Evolutionary conservation across 2,113 vertebrate genomes (phyloP), one percentile per base, ranked within the genome.

Genomic region (Misgurnus mizolepis): DNA sequence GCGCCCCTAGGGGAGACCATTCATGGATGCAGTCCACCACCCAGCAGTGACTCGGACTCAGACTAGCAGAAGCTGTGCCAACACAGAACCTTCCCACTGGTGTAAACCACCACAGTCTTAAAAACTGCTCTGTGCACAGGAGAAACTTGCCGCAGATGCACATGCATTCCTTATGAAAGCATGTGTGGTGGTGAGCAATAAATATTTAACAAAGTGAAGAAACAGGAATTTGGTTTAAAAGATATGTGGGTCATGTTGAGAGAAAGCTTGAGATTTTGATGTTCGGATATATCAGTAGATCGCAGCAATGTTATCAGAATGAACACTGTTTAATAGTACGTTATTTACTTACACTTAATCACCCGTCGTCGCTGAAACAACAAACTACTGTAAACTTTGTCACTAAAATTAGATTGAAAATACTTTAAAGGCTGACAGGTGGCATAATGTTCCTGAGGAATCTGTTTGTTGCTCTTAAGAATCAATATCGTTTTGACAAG

Each of bases 1-100:
- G 95, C 95, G 10, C 96, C 97, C 84, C 93, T 98, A 85, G 96
- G 95, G 87, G 95, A 98, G 86, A 92, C 95, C 1, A 89, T 96
- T 71, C 90, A 77, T 71, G 91, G 93, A 69, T 94, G 94, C 87
- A 69, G 56, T 6, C 49, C 85, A 53, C 91, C 89, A 66, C 93
- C 95, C 34, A 92, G 92, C 88, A 93, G 93, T n/a, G 94, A 90
- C 86, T 98, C 96, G 0, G 96, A 98, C 85, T 96, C 97, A 11
- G 96, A 99, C 91, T 97, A 91, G 90, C 83, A 56, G 86, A 70
- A 85, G 69, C 61, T 53, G 17, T 60, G 3, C 61, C 43, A 2
- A 45, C 62, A 49, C 80, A 80, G 74, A 72, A 8, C 53, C 74
- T 78, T 56, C 15, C n/a, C 73, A 71, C 72, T 15, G 67, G 18